phyloP scores from a whole-genome alignment of 2,797 vertebrate species.

The Girardinus metallicus region DNA sequence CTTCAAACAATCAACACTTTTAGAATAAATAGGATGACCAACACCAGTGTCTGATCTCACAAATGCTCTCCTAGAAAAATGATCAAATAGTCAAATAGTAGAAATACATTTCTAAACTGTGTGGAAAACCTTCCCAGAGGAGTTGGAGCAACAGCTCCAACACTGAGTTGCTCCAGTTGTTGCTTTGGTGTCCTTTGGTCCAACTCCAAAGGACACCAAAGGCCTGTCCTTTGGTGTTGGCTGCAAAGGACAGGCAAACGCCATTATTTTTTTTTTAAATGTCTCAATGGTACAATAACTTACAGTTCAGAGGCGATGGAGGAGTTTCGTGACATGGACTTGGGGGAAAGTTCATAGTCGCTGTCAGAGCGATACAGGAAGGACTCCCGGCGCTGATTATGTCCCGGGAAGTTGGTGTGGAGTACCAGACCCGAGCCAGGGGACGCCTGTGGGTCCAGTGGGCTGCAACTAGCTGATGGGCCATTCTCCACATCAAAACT shows the following conservation, averaged over 20 bases:
- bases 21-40: not conserved
- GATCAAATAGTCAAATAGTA: not conserved
- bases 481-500: slow-evolving; percentile 99
- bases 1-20: not conserved
- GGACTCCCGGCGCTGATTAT: slow-evolving; percentile 95
- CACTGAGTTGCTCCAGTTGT: too few species aligned
- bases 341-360: slow-evolving; percentile 97
- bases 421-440: slow-evolving; percentile 95
- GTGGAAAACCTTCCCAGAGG: not conserved
- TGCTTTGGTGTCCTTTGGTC: too few species aligned
- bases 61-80: not conserved
- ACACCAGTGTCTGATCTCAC: not conserved
- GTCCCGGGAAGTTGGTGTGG: slow-evolving; percentile 93
- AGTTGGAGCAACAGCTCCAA: too few species aligned
- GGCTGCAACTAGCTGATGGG: slow-evolving; percentile 93
- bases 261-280: too few species aligned
- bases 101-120: not conserved
- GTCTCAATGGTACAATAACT: slow-evolving; percentile 50
- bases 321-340: slow-evolving; percentile 98
- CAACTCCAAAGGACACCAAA: too few species aligned
- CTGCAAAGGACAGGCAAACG: not conserved
- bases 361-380: slow-evolving; percentile 98
- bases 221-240: too few species aligned
- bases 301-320: slow-evolving; percentile 96
- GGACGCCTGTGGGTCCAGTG: slow-evolving; percentile 92